Evolutionary conservation across 2,113 vertebrate species (phyloP).

Genomic region (Pangasianodon hypophthalmus): DNA sequence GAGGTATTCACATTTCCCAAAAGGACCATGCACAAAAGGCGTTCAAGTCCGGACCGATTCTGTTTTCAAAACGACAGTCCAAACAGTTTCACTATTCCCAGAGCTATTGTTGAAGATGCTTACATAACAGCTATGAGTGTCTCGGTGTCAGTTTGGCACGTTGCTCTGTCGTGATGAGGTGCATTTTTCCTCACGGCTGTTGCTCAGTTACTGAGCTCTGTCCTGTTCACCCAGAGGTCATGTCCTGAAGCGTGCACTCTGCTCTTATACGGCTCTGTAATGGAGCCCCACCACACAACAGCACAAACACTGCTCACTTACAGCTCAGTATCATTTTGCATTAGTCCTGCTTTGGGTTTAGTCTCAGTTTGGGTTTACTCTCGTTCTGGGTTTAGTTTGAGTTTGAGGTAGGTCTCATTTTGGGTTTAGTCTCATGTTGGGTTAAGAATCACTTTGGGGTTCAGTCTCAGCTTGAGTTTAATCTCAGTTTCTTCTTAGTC

Average conservation of each 20-base stretch:
- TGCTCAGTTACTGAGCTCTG: constrained; percentile 26
- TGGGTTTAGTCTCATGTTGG: neutral
- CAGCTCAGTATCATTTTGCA: neutral
- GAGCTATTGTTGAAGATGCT: constrained; percentile 17
- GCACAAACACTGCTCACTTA: neutral
- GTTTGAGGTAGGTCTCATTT: neutral
- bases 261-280: neutral
- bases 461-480: neutral
- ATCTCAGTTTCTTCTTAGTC: neutral
- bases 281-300: neutral
- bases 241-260: neutral
- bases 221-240: constrained; percentile 34
- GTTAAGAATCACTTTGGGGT: neutral
- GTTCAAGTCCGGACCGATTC: neutral
- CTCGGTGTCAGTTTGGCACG: constrained; percentile 5
- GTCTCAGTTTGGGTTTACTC: neutral
- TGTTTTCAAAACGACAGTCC: constrained; percentile 22
- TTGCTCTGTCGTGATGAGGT: constrained; percentile 7
- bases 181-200: constrained; percentile 33
- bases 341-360: neutral
- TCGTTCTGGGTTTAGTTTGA: neutral
- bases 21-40: neutral
- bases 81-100: constrained; percentile 11
- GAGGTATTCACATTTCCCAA: neutral
- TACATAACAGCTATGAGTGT: constrained; percentile 12